Evolutionary conservation across 2,888 invertebrate genomes (phyloP).

Genomic region (Philaethria dido): DNA sequence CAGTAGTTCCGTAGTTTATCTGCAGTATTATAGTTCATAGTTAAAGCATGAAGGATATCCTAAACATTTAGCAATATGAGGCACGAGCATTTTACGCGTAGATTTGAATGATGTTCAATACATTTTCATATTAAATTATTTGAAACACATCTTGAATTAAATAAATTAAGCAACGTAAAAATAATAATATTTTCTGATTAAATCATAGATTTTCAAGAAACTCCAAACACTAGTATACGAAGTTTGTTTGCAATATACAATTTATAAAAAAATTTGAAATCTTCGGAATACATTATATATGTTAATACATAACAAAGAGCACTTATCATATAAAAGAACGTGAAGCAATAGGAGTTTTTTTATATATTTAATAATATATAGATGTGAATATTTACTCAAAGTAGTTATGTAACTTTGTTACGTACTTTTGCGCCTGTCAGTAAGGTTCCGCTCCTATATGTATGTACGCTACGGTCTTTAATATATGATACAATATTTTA

Average conservation of each 20-base stretch:
- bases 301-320: not conserved
- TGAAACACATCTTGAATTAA: conserved; percentile 9
- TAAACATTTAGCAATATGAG: conserved; percentile 40
- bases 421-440: conserved; percentile 27
- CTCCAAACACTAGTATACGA: not conserved
- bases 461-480: not conserved
- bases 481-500: not conserved
- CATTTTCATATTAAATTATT: conserved; percentile 30
- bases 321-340: too few species aligned
- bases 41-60: conserved; percentile 38
- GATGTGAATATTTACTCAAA: not conserved
- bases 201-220: not conserved
- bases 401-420: conserved; percentile 29
- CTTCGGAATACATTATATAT: not conserved
- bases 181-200: not conserved
- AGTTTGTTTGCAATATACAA: not conserved
- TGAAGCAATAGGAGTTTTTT: too few species aligned
- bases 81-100: conserved; percentile 41
- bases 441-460: conserved; percentile 1
- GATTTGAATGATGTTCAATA: conserved; percentile 32
- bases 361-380: conserved; percentile 7
- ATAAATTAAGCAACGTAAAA: not conserved
- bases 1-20: conserved; percentile 43
- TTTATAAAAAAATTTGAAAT: not conserved
- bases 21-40: conserved; percentile 41